These are phyloP conservation scores for Micromussa lordhowensis DNA, from an alignment of 92 coral and sea anemone species.

Conservation along the genomic window DNA sequence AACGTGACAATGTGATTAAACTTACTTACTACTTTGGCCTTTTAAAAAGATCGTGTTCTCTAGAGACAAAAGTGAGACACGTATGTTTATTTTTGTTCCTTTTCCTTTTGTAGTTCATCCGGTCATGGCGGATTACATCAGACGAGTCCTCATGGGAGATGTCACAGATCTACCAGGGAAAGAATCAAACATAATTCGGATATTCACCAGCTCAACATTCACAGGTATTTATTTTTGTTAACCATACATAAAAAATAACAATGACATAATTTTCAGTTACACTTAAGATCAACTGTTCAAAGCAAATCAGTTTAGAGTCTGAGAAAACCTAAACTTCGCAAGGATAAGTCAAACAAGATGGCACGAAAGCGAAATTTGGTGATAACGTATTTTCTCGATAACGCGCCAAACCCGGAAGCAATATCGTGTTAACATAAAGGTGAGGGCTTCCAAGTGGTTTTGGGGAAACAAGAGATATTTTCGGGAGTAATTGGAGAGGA, in stretches of 20 bases:
- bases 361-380: too few relatives aligned
- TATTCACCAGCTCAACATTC: conserved; percentile 88
- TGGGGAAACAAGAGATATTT: too few relatives aligned
- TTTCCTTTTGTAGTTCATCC: not conserved
- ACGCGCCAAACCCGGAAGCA: too few relatives aligned
- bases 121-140: conserved; percentile 67
- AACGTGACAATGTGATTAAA: too few relatives aligned
- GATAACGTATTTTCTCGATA: too few relatives aligned
- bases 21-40: not conserved
- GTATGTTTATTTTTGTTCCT: not conserved
- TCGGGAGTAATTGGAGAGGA: too few relatives aligned
- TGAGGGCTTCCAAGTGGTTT: too few relatives aligned
- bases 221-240: conserved; percentile 59
- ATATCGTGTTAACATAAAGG: too few relatives aligned
- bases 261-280: not conserved
- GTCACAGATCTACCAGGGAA: conserved; percentile 78
- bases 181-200: conserved; percentile 83
- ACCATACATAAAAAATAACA: not conserved
- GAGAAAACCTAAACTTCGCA: not conserved
- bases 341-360: too few relatives aligned
- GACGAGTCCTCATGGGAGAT: conserved; percentile 73
- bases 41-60: not conserved
- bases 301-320: not conserved
- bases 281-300: too few relatives aligned
- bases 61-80: not conserved